Evolutionary conservation across 2,888 invertebrate species (phyloP).

Genomic region (Mechanitis mazaeus): DNA sequence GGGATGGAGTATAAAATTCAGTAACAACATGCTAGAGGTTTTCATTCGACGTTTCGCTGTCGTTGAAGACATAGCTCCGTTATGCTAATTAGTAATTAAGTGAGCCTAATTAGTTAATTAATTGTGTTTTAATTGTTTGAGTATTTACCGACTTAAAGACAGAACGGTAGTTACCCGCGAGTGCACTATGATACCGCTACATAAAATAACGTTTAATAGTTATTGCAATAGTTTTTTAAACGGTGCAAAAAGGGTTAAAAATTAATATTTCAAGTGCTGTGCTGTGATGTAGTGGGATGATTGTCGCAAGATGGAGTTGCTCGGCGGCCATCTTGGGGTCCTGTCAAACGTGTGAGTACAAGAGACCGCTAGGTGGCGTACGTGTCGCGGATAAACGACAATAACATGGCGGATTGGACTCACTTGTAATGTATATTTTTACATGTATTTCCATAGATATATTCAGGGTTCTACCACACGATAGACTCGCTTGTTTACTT

Average conservation of each 20-base stretch:
- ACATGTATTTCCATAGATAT: constrained; percentile 52
- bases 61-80: constrained; percentile 74
- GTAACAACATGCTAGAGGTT: constrained; percentile 76
- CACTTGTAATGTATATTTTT: constrained; percentile 68
- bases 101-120: constrained; percentile 18
- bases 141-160: constrained; percentile 5
- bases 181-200: constrained; percentile 2
- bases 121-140: constrained; percentile 13
- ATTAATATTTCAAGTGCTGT: constrained; percentile 41
- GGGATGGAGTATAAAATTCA: constrained; percentile 78
- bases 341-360: constrained; percentile 56
- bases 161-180: background rate
- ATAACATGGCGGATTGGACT: constrained; percentile 55
- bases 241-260: constrained; percentile 45
- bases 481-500: constrained; percentile 3
- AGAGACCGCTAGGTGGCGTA: constrained; percentile 65
- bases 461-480: constrained; percentile 9
- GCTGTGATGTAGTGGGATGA: constrained; percentile 34
- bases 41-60: constrained; percentile 74
- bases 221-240: constrained; percentile 47
- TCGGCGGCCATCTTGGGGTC: constrained; percentile 59
- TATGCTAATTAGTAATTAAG: constrained; percentile 54
- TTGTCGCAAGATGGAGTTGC: constrained; percentile 31
- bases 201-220: constrained; percentile 34
- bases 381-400: constrained; percentile 52